Evolutionary conservation across 2,797 vertebrate species (phyloP).

Genomic region (Artibeus lituratus): DNA sequence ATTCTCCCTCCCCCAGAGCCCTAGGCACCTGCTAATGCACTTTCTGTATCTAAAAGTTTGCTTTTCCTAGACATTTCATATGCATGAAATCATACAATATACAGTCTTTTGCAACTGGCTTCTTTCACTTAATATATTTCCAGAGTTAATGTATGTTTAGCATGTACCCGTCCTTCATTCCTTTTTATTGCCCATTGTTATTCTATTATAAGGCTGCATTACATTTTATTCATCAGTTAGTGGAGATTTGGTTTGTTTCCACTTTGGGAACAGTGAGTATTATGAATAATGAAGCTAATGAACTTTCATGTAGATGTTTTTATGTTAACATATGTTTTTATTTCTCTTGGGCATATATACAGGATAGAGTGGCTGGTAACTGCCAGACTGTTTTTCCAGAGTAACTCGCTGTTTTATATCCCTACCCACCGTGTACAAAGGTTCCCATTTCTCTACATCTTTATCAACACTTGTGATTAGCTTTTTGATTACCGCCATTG

Average conservation of each 20-base stretch:
- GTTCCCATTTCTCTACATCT: not conserved
- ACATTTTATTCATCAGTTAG: not conserved
- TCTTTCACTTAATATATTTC: not conserved
- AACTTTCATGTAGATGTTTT: not conserved
- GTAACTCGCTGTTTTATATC: not conserved
- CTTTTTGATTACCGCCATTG: not conserved
- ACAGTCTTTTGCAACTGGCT: not conserved
- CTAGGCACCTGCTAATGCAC: not conserved
- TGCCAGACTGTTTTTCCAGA: not conserved
- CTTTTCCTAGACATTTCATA: not conserved
- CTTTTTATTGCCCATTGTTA: not conserved
- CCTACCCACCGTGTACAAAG: not conserved
- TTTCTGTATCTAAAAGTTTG: not conserved
- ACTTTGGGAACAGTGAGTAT: not conserved
- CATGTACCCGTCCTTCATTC: not conserved
- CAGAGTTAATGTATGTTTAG: not conserved
- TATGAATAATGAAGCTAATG: not conserved
- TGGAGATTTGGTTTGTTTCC: not conserved
- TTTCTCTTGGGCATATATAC: not conserved
- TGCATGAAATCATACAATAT: not conserved
- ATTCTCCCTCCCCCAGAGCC: not conserved
- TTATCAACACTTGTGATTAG: not conserved
- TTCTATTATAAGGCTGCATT: not conserved
- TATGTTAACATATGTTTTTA: not conserved
- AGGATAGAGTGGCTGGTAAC: not conserved